These are phyloP conservation scores for Chymomyza costata DNA, from an alignment of 1,140 invertebrate genomes.

Conservation along the genomic window DNA sequence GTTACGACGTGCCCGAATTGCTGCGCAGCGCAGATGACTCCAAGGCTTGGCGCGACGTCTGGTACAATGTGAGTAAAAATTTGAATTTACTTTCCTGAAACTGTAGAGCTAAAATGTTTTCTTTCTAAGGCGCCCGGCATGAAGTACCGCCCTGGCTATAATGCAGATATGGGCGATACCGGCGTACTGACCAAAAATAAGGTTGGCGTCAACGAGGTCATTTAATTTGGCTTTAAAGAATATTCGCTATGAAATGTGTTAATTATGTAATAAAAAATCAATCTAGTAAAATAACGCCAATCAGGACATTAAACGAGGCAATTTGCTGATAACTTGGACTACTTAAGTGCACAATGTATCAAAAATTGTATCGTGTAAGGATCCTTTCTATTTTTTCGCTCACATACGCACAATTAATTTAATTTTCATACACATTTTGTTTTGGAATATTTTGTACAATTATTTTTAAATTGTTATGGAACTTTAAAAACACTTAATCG, in stretches of 20 bases:
- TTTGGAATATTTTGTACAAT: conserved; percentile 17
- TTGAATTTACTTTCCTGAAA: not conserved
- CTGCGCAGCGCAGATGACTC: conserved; percentile 77
- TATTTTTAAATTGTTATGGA: conserved; percentile 12
- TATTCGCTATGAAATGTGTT: conserved; percentile 47
- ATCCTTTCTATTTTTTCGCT: too few species aligned
- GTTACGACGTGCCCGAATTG: conserved; percentile 81
- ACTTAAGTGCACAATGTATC: too few species aligned
- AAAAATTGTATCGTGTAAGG: too few species aligned
- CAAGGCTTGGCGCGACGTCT: conserved; percentile 70
- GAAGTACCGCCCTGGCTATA: conserved; percentile 77
- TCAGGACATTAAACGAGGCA: not conserved
- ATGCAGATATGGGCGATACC: conserved; percentile 77
- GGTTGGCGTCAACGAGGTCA: conserved; percentile 44
- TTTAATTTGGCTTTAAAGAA: conserved; percentile 26
- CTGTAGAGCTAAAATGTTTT: conserved; percentile 13
- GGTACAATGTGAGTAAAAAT: conserved; percentile 75
- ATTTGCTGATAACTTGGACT: too few species aligned
- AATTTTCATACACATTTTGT: conserved; percentile 1
- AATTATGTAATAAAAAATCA: conserved; percentile 63
- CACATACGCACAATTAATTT: conserved; percentile 2
- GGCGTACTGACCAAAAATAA: conserved; percentile 76
- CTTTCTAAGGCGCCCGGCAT: conserved; percentile 77
- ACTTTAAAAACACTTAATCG: conserved; percentile 76
- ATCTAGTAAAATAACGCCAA: conserved; percentile 53